phyloP scores from a whole-genome alignment of 2,113 vertebrate species.

The Centrocercus urophasianus region DNA sequence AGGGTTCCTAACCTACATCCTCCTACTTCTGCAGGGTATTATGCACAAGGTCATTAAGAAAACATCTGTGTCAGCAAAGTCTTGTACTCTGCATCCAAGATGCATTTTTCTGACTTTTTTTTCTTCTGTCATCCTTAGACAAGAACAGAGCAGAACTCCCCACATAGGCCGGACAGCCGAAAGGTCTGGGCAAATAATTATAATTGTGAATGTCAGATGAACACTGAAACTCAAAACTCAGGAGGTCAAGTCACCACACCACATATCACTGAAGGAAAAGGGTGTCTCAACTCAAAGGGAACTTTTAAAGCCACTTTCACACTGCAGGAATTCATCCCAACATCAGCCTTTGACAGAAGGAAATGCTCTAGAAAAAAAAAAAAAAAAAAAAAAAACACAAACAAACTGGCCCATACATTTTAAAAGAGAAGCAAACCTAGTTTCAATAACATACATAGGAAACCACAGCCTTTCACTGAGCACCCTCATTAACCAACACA shows the following conservation, averaged over 20 bases:
- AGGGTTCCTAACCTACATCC: neutral
- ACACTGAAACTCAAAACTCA: neutral
- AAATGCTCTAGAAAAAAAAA: neutral
- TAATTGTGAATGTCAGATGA: neutral
- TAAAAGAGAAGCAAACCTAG: neutral
- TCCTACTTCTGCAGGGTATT: neutral
- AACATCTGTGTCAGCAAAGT: neutral
- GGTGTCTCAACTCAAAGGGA: neutral
- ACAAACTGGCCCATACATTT: neutral
- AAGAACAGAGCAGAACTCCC: neutral
- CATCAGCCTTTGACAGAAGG: neutral
- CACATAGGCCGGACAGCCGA: neutral
- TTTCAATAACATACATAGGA: neutral
- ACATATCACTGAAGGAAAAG: neutral
- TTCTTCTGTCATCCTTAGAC: neutral
- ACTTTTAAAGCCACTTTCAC: neutral
- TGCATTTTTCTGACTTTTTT: neutral
- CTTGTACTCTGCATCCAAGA: neutral
- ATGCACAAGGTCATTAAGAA: neutral
- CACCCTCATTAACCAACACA: neutral
- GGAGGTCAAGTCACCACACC: accelerated
- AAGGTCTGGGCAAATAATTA: neutral
- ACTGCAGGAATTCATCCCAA: neutral
- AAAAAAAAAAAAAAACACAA: no score
- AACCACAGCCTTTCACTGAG: constrained; percentile 1